Conservation (phyloP, 2,797 vertebrate genomes). For the Scolopax rusticola region DNA sequence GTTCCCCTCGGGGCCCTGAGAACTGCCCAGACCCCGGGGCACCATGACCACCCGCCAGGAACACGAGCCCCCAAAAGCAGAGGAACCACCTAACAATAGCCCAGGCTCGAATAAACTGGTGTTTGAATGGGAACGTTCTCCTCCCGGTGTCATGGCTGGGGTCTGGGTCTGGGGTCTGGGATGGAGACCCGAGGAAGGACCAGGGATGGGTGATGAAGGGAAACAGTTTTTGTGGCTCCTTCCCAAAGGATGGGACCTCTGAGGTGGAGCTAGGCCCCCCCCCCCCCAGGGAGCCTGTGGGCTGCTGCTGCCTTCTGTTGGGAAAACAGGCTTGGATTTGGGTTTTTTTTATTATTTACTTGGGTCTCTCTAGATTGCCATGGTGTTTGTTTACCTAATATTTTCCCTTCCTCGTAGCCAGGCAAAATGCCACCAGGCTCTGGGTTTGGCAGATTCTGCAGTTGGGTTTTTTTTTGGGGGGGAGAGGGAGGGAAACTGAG, state of each 20-base stretch:
- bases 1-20: background rate
- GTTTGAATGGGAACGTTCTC: background rate
- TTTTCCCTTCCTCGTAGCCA: background rate
- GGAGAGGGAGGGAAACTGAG: background rate
- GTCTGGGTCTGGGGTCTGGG: accelerated
- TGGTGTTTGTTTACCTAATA: background rate
- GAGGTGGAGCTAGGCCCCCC: accelerated
- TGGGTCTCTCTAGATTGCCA: background rate
- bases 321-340: background rate
- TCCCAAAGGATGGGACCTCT: background rate
- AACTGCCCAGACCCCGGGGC: background rate
- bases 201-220: background rate
- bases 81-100: conserved; percentile 19
- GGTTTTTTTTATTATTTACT: background rate
- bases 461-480: too few species aligned
- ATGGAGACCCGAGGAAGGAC: background rate
- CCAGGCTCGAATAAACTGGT: background rate
- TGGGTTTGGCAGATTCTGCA: accelerated
- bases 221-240: background rate
- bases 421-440: background rate
- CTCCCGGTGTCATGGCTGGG: accelerated
- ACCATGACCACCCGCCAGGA: background rate
- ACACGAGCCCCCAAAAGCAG: background rate
- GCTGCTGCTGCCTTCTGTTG: background rate
- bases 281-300: accelerated